Evolutionary conservation across 2,113 vertebrate species (phyloP).

Genomic region (Trichechus manatus): DNA sequence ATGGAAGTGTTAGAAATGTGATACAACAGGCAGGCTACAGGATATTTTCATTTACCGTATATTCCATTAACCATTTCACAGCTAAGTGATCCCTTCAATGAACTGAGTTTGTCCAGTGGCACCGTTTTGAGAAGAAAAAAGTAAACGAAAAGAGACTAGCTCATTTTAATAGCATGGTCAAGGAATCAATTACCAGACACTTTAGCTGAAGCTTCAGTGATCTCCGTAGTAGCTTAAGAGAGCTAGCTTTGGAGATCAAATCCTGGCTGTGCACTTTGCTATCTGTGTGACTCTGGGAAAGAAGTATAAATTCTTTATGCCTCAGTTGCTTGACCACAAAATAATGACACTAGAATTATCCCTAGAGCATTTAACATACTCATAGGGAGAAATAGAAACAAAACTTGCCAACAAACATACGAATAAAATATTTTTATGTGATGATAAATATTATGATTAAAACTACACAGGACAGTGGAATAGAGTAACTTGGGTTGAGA

Average conservation of each 20-base stretch:
- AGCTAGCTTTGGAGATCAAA: not conserved
- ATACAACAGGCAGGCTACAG: not conserved
- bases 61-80: conserved; percentile 35
- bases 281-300: not conserved
- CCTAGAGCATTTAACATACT: not conserved
- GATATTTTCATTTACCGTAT: not conserved
- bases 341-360: not conserved
- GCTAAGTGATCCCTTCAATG: not conserved
- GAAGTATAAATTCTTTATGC: not conserved
- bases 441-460: not conserved
- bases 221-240: not conserved
- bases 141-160: not conserved
- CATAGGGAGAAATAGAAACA: not conserved
- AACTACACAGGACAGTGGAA: not conserved
- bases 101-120: not conserved
- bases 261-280: not conserved
- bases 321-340: not conserved
- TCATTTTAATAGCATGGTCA: not conserved
- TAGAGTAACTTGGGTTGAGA: not conserved
- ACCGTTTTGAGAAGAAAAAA: not conserved
- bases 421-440: not conserved
- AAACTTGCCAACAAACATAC: not conserved
- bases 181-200: not conserved
- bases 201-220: not conserved
- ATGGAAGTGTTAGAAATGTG: not conserved